Base-by-base conservation (phyloP, 2,888 invertebrate species). In the Shargacucullia verbasci region DNA sequence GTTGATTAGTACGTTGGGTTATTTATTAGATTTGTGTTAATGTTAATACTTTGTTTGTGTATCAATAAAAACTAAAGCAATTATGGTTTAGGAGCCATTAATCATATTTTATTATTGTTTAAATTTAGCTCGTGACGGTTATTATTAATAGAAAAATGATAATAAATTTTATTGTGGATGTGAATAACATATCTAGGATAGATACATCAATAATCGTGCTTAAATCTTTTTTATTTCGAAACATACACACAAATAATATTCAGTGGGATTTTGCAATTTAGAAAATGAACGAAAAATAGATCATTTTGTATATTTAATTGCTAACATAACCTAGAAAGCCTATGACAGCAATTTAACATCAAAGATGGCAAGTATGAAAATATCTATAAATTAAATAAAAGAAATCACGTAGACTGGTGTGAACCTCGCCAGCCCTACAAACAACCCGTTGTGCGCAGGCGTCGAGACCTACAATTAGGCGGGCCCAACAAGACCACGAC, bases 391-490 rank as follows among this genome's bases (percentile, higher is more conserved):
- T n/a, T 6, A 49, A 58, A 44, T 20, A 41, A 45, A 10, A 33
- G 0, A 39, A 6, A 7, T 5, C 13, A n/a, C 13, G 25, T 8
- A 48, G 15, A 15, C 20, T n/a, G 5, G 43, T 41, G 33, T 15
- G 20, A n/a, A 29, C 7, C 54, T 50, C 14, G 70, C 29, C 86
- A 91, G 61, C 91, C 91, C 91, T 91, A 82, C 68, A 68, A 79
- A 82, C 81, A 79, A 85, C 70, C 61, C 76, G 76, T 77, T 80
- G 84, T 81, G 82, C 80, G 83, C 84, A 91, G 90, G 92, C 92
- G 92, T 91, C 88, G 92, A 89, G 90, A 87, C 92, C 93, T 92
- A 90, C 92, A 94, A 94, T 94, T 94, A 94, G 90, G 84, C 79
- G 80, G 79, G 76, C 64, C 83, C 87, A 90, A 90, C 87, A 89